Base-by-base conservation (phyloP, 2,113 vertebrate genomes). In the Saccopteryx bilineata region DNA sequence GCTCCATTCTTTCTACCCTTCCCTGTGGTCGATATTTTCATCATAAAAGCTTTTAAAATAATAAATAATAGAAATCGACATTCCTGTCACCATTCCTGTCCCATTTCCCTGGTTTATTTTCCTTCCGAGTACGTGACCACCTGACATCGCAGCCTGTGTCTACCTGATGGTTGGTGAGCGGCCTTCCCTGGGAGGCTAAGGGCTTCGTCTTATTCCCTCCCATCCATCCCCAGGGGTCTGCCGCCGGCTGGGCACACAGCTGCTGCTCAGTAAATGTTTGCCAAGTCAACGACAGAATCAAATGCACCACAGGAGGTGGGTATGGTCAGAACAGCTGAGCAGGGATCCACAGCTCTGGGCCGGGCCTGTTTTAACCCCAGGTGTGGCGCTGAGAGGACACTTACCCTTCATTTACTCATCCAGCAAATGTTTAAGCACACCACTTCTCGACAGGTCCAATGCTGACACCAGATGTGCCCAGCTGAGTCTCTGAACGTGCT, bases 121-220 rank as follows among this genome's bases (percentile, higher is more conserved):
- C 54, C 83, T 28, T 26, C 61, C 2, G 7, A 5, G 14, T 13
- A n/a, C 0, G 12, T 92, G 14, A 48, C 48, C 23, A 1, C 65
- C 50, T 9, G 39, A 5, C 72, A 1, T 18, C 2, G 2, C 4
- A 0, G 5, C 4, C 0, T 21, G 46, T 17, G 50, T 72, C n/a
- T 56, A 2, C 5, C 9, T 65, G 79, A 17, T 56, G 48, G 0
- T 31, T 4, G 8, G 19, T 4, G n/a, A 17, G 68, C 0, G 0
- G 33, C 52, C 48, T 39, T 39, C 75, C 5, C 1, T 0, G 31
- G 48, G 7, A 52, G n/a, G 23, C 39, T 39, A 0, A 1, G 48
- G 56, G 15, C 50, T 50, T 39, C 12, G 19, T 52, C 63, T 65
- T 10, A 4, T 5, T 39, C 39, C 39, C 39, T 39, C 39, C 39